These are phyloP conservation scores for Pseudorhombus dupliciocellatus DNA, from an alignment of 2,113 vertebrate genomes.

Conservation along the genomic window DNA sequence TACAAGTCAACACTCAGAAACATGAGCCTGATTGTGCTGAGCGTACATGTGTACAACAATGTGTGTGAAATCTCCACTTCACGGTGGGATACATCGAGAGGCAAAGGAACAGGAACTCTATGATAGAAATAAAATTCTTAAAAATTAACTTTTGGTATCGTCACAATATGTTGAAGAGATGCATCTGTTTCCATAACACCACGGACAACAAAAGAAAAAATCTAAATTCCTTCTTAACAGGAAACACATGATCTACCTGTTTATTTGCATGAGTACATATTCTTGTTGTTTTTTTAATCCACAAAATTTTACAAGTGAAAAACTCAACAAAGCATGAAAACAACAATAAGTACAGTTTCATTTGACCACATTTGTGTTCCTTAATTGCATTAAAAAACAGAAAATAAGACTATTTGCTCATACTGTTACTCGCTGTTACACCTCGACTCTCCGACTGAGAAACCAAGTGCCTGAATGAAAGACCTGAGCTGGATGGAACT, in stretches of 20 bases:
- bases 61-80: neutral
- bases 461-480: no score
- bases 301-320: no score
- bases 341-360: no score
- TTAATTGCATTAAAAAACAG: no score
- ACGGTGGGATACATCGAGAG: fast-evolving
- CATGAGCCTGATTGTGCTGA: neutral
- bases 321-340: no score
- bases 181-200: neutral
- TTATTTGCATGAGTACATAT: no score
- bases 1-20: neutral
- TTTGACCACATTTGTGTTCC: no score
- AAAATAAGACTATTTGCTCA: no score
- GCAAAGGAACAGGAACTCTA: neutral
- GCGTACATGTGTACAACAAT: neutral
- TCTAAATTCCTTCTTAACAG: neutral
- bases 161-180: neutral
- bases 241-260: neutral
- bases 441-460: neutral
- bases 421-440: neutral
- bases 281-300: no score
- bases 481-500: neutral
- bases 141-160: no score
- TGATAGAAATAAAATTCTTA: no score
- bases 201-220: neutral